Percentiles rank a stretch among this genome's conserved stretches.
Evolutionary conservation across 2,888 invertebrate species (phyloP).

Genomic region (Mycalesis mineus): DNA sequence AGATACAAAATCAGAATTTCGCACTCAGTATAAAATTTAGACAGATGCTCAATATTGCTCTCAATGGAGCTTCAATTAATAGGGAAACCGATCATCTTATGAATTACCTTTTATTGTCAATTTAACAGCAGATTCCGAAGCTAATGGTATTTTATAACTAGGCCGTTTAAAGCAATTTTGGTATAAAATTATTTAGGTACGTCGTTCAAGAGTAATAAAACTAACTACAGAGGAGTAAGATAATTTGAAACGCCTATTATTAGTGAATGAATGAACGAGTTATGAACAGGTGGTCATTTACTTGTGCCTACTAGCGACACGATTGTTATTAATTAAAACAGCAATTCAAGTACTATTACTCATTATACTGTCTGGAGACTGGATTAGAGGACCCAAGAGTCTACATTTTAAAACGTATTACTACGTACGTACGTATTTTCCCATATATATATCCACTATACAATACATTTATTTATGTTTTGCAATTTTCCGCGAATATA

Average conservation of each 20-base stretch:
- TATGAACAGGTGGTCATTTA: conserved; percentile 1
- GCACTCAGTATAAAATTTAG: background rate
- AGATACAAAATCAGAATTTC: too few species aligned
- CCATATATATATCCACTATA: too few species aligned
- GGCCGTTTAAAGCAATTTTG: background rate
- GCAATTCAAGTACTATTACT: background rate
- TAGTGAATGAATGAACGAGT: background rate
- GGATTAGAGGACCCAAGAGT: background rate
- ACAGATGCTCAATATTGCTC: background rate
- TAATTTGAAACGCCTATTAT: background rate
- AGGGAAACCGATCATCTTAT: background rate
- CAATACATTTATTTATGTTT: too few species aligned
- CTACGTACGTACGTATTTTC: too few species aligned
- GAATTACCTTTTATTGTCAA: background rate
- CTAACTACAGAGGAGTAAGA: background rate
- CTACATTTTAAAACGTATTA: background rate
- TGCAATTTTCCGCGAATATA: too few species aligned
- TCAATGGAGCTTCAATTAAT: background rate
- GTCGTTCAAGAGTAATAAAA: too few species aligned
- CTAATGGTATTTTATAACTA: background rate
- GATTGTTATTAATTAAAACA: conserved; percentile 3
- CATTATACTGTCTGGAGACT: conserved; percentile 5
- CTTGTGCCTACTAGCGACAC: background rate
- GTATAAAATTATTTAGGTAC: background rate
- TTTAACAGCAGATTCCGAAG: background rate